phyloP scores from a whole-genome alignment of 2,888 invertebrate genomes.

The Meteorus cinctellus region DNA sequence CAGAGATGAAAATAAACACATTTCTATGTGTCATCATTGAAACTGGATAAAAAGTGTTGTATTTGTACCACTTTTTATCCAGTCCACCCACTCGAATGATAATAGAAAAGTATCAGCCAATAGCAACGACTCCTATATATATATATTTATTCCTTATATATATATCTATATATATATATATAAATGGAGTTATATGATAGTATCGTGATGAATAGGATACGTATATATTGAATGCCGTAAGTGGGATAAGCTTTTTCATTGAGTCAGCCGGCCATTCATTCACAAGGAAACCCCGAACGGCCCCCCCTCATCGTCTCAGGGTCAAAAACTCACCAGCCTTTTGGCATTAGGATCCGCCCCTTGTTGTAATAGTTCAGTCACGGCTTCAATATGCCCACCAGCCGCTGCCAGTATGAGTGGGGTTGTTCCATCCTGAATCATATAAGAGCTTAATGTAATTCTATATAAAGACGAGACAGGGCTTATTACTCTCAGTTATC shows the following conservation, averaged over 20 bases:
- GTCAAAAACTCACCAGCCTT: constrained; percentile 79
- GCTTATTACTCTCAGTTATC: too few relatives aligned
- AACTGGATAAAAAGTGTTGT: too few relatives aligned
- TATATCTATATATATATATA: neutral
- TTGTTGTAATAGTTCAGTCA: constrained; percentile 89
- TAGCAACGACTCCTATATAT: neutral
- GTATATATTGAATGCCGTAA: neutral
- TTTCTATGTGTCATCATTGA: neutral
- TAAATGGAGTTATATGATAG: neutral
- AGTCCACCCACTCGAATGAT: constrained; percentile 2
- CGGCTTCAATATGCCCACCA: constrained; percentile 92
- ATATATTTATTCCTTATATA: neutral
- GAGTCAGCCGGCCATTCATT: constrained; percentile 34
- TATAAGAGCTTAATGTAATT: neutral
- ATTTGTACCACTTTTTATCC: neutral
- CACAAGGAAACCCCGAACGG: constrained; percentile 12
- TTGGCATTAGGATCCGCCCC: constrained; percentile 92
- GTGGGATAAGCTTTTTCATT: constrained; percentile 27
- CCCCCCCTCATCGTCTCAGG: constrained; percentile 25
- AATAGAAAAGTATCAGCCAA: neutral
- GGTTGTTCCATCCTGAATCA: constrained; percentile 91
- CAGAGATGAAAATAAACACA: too few relatives aligned
- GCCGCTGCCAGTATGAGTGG: constrained; percentile 94
- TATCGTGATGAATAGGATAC: neutral
- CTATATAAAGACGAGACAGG: too few relatives aligned